Conservation (phyloP, 2,888 invertebrate genomes). For the Eupithecia tripunctaria region DNA sequence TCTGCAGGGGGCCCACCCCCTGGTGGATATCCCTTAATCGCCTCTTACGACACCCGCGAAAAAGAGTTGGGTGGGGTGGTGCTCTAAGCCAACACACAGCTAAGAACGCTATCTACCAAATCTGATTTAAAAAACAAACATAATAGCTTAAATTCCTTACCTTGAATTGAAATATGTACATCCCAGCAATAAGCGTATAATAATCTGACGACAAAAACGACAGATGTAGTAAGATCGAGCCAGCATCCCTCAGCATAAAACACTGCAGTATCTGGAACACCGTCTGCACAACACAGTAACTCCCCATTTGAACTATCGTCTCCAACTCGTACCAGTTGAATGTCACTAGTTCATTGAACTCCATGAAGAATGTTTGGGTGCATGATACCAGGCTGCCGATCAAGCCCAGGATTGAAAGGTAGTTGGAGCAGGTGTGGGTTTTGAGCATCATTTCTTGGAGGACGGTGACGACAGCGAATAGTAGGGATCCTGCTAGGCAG, state of each 20-base stretch:
- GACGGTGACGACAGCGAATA: slow-evolving; percentile 92
- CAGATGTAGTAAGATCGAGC: slow-evolving; percentile 92
- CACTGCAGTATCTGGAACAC: slow-evolving; percentile 91
- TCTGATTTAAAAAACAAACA: not conserved
- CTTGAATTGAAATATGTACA: slow-evolving; percentile 92
- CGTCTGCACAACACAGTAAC: slow-evolving; percentile 89
- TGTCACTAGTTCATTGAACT: slow-evolving; percentile 87
- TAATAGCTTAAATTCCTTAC: slow-evolving; percentile 70
- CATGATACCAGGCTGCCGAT: slow-evolving; percentile 91
- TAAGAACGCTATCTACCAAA: not conserved
- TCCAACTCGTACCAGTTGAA: slow-evolving; percentile 89
- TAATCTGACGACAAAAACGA: slow-evolving; percentile 93
- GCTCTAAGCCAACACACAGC: too few relatives aligned
- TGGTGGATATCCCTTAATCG: too few relatives aligned
- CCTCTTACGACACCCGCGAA: too few relatives aligned
- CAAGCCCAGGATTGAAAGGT: slow-evolving; percentile 91
- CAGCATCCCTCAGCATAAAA: slow-evolving; percentile 89
- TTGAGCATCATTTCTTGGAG: slow-evolving; percentile 93
- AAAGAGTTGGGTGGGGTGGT: too few relatives aligned
- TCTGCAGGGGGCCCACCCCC: too few relatives aligned
- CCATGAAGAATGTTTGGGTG: slow-evolving; percentile 91
- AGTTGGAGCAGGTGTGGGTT: slow-evolving; percentile 90
- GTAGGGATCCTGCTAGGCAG: slow-evolving; percentile 89
- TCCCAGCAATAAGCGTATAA: slow-evolving; percentile 92
- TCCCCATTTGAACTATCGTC: slow-evolving; percentile 83